Conservation (phyloP, 1,140 invertebrate genomes). For the Lordiphosa mommai region DNA sequence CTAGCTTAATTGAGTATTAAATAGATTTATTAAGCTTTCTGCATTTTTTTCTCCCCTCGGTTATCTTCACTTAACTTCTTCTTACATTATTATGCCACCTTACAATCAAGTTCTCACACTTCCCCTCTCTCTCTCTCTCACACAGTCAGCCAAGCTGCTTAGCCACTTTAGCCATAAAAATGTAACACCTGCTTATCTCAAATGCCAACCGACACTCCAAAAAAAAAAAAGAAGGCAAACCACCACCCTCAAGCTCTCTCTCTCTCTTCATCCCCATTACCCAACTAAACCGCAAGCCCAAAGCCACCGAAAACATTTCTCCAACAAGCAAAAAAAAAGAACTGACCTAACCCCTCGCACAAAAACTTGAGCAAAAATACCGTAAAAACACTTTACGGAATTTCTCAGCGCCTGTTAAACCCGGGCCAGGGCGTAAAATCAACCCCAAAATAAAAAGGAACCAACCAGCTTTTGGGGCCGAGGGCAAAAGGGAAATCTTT, state of each 20-base stretch:
- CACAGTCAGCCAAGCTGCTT: conserved; percentile 41
- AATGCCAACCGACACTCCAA: conserved; percentile 11
- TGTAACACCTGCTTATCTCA: conserved; percentile 71
- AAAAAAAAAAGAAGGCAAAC: conserved; percentile 11
- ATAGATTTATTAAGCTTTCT: too few relatives aligned
- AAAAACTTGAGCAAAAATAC: conserved; percentile 62
- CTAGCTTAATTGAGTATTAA: too few relatives aligned
- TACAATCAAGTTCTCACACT: neutral
- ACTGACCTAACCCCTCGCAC: conserved; percentile 58
- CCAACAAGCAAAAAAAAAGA: conserved; percentile 12
- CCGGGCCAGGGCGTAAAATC: conserved; percentile 64
- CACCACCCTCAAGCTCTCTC: neutral
- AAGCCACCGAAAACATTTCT: conserved; percentile 52
- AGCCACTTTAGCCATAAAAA: conserved; percentile 69
- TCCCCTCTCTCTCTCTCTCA: neutral
- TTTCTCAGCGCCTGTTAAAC: conserved; percentile 74
- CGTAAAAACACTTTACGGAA: conserved; percentile 76
- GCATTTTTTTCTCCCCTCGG: too few relatives aligned
- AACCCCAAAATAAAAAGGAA: conserved; percentile 38
- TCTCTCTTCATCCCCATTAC: neutral
- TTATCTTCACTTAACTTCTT: too few relatives aligned
- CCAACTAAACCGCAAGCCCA: conserved; percentile 30
- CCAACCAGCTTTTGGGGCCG: conserved; percentile 2
- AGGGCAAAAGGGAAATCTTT: conserved; percentile 51
- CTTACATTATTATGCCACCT: too few relatives aligned